These are phyloP conservation scores for Spilosoma lubricipeda DNA, from an alignment of 2,888 invertebrate species.

Conservation along the genomic window DNA sequence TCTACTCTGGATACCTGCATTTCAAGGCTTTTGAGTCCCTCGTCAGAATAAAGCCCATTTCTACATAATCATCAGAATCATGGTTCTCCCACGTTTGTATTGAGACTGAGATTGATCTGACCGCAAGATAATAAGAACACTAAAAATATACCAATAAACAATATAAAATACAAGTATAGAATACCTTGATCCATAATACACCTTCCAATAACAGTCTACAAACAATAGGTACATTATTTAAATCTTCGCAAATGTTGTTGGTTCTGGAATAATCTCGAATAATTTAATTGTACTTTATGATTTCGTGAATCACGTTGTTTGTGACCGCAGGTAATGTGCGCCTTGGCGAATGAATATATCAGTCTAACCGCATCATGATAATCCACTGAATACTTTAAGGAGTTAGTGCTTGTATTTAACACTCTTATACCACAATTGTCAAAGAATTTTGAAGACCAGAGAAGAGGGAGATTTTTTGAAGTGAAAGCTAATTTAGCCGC, in stretches of 20 bases:
- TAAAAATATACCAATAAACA: neutral
- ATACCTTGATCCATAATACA: neutral
- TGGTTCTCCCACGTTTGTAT: too few species aligned
- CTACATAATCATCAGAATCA: too few species aligned
- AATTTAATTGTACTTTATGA: constrained; percentile 2
- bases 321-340: constrained; percentile 3
- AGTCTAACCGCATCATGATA: neutral
- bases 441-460: neutral
- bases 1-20: too few species aligned
- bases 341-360: neutral
- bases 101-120: neutral
- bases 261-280: neutral
- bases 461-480: too few species aligned
- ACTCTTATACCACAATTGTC: neutral
- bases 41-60: too few species aligned
- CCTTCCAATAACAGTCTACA: neutral
- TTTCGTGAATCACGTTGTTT: neutral
- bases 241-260: neutral
- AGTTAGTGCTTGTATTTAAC: neutral
- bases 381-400: neutral
- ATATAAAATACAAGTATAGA: neutral
- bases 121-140: neutral
- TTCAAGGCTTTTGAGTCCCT: too few species aligned
- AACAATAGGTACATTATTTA: neutral
- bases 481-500: too few species aligned